Evolutionary conservation across 2,888 invertebrate genomes (phyloP).

Genomic region (Graphium colonna): DNA sequence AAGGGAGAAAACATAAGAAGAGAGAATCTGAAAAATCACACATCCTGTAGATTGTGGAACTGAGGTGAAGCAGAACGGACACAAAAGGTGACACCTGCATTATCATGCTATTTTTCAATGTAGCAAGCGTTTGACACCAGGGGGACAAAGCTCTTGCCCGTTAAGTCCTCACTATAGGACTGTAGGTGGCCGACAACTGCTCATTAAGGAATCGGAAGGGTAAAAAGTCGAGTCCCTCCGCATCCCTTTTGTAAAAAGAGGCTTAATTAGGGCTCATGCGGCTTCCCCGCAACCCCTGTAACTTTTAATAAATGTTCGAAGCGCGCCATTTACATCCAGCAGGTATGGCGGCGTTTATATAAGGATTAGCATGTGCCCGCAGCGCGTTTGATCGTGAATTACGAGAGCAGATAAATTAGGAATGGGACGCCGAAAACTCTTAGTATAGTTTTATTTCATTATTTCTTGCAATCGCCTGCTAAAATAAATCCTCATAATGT

Average conservation of each 20-base stretch:
- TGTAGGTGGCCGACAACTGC: slow-evolving; percentile 63
- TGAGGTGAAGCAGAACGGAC: not conserved
- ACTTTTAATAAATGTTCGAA: slow-evolving; percentile 79
- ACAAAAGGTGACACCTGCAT: not conserved
- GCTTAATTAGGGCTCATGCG: slow-evolving; percentile 79
- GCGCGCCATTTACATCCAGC: slow-evolving; percentile 53
- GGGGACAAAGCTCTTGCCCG: slow-evolving; percentile 35
- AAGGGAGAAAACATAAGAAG: no score
- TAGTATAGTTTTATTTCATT: no score
- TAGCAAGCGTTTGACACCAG: slow-evolving; percentile 17
- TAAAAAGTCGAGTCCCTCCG: slow-evolving; percentile 67
- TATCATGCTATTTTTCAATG: not conserved
- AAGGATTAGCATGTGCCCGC: slow-evolving; percentile 4
- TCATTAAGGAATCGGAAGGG: slow-evolving; percentile 78
- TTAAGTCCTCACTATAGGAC: slow-evolving; percentile 65
- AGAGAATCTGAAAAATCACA: no score
- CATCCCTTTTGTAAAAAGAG: slow-evolving; percentile 74
- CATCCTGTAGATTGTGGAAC: not conserved
- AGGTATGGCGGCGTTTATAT: slow-evolving; percentile 17
- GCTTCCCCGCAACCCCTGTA: slow-evolving; percentile 77
- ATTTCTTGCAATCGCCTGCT: no score
- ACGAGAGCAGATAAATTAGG: not conserved
- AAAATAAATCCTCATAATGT: no score
- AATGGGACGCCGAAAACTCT: no score
- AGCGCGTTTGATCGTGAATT: not conserved